These are phyloP conservation scores for Tichodroma muraria DNA, from an alignment of 2,113 vertebrate genomes.

Conservation along the genomic window DNA sequence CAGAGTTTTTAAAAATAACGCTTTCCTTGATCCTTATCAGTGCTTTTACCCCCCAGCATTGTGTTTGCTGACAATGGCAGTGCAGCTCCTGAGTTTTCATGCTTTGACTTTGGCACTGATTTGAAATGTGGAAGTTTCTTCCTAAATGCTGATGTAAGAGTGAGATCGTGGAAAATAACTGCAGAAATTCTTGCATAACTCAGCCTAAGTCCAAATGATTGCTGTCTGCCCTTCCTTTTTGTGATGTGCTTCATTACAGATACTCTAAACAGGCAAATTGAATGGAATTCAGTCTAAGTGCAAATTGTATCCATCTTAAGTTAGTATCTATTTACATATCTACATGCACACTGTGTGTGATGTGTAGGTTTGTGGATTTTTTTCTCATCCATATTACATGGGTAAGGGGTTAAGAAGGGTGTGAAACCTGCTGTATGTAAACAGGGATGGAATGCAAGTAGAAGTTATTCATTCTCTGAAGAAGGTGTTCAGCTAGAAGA, in stretches of 20 bases:
- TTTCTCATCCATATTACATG: neutral
- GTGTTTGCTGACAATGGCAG: neutral
- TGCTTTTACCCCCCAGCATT: neutral
- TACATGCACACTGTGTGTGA: neutral
- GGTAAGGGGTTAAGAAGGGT: neutral
- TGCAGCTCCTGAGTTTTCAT: neutral
- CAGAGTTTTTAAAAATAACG: constrained; percentile 9
- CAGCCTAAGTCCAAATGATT: neutral
- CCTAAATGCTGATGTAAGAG: neutral
- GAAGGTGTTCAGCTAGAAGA: neutral
- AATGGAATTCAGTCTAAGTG: neutral
- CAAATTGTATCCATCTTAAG: neutral
- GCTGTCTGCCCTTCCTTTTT: neutral
- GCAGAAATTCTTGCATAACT: neutral
- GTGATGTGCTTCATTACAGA: neutral
- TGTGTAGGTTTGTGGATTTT: neutral
- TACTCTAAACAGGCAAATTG: neutral
- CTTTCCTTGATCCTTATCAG: constrained; percentile 1
- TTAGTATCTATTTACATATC: neutral
- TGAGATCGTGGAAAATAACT: neutral
- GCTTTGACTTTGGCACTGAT: neutral
- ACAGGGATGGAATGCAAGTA: neutral
- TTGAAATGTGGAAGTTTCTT: constrained; percentile 12
- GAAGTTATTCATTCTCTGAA: neutral
- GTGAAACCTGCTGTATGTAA: neutral